Conservation (phyloP, 2,113 vertebrate genomes). For the Anhinga rufa region DNA sequence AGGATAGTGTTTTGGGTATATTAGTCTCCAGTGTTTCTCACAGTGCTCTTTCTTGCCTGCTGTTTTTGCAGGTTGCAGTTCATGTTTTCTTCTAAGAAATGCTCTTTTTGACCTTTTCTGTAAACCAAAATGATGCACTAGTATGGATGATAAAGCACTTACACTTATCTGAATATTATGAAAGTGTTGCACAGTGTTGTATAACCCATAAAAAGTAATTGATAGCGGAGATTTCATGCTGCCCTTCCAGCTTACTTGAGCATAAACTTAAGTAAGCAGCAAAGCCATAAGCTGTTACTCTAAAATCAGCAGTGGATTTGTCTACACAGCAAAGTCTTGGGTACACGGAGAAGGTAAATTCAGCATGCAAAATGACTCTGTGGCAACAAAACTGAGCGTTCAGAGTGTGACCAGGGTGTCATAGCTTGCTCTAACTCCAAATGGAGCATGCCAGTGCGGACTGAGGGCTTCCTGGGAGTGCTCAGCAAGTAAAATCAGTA, state of each 20-base stretch:
- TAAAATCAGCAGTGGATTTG: constrained; percentile 2
- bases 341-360: neutral
- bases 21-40: neutral
- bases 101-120: constrained; percentile 1
- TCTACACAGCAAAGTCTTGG: neutral
- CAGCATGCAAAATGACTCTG: neutral
- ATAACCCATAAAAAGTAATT: constrained; percentile 22
- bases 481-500: neutral
- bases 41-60: neutral
- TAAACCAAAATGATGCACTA: neutral
- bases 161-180: neutral
- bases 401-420: neutral
- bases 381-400: neutral
- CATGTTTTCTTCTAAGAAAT: neutral
- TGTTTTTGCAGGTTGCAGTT: neutral
- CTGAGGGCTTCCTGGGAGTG: neutral
- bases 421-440: neutral
- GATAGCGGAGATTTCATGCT: neutral
- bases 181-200: neutral
- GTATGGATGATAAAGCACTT: neutral
- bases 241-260: constrained; percentile 21
- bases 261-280: neutral
- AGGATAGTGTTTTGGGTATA: neutral
- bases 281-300: neutral
- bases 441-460: neutral